These are phyloP conservation scores for Leptopilina clavipes DNA, from an alignment of 1,140 invertebrate species.

Conservation along the genomic window DNA sequence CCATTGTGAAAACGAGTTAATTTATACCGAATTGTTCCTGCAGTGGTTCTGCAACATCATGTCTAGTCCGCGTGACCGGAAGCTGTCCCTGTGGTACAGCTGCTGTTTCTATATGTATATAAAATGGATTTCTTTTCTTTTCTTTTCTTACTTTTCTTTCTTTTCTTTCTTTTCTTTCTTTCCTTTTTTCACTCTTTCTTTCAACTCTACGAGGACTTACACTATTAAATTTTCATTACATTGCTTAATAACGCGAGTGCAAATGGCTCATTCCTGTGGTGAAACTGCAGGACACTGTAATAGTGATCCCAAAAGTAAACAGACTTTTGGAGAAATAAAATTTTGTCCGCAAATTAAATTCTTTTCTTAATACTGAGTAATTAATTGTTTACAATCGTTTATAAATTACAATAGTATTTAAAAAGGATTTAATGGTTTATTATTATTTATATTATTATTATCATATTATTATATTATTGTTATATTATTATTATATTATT, in stretches of 20 bases:
- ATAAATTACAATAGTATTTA: too few relatives aligned
- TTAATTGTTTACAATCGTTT: too few relatives aligned
- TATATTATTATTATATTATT: too few relatives aligned
- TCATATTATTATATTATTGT: too few relatives aligned
- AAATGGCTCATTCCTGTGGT: neutral
- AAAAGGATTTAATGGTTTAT: too few relatives aligned
- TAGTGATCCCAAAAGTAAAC: neutral
- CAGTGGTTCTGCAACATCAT: conserved; percentile 39
- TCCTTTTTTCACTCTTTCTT: too few relatives aligned
- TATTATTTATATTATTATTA: too few relatives aligned
- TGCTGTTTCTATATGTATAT: conserved; percentile 1
- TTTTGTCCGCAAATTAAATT: too few relatives aligned
- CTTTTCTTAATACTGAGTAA: too few relatives aligned
- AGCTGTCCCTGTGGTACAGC: conserved; percentile 7
- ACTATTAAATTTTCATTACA: neutral
- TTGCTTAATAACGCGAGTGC: neutral
- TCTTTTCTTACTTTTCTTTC: neutral
- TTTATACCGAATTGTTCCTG: conserved; percentile 55
- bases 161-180: neutral
- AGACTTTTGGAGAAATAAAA: too few relatives aligned
- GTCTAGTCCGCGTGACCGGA: conserved; percentile 21
- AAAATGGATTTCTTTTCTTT: neutral
- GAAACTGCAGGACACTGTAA: neutral
- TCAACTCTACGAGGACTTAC: neutral
- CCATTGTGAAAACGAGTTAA: conserved; percentile 58